Base-by-base conservation (phyloP, 2,888 invertebrate genomes). In the Heteromyza rotundicornis region DNA sequence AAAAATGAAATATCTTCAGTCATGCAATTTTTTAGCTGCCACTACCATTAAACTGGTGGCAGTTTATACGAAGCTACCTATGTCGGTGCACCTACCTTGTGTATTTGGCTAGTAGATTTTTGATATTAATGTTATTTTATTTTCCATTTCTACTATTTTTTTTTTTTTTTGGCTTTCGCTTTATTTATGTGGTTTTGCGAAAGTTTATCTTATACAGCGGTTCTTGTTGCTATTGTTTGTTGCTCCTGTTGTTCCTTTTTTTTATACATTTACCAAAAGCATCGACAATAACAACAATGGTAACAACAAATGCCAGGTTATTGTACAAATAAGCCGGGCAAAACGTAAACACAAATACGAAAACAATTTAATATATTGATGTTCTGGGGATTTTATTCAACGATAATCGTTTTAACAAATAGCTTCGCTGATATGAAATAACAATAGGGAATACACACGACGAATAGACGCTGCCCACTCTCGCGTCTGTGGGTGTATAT, bases 391-490 rank as follows among this genome's bases (percentile, higher is more conserved):
- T 8, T 55, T 74, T 69, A 70, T 73, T 62, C 71, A 66, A 65
- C 70, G 75, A 76, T 76, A 72, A 75, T 75, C 75, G 70, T 72
- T 76, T 72, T 71, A 73, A 73, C 75, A 76, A 75, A 76, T 76
- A 69, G 70, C 69, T 70, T 61, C 57, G 65, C 64, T 68, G 75
- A 75, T 75, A 75, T 73, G 70, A 65, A 64, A 57, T 54, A 59
- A 60, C 63, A 57, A 49, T 50, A 12, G 40, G 40, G 40, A 40
- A n/a, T 40, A 27, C 27, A 27, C n/a, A n/a, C n/a, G n/a, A n/a
- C n/a, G n/a, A n/a, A n/a, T n/a, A n/a, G n/a, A n/a, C n/a, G n/a
- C n/a, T n/a, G n/a, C n/a, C n/a, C n/a, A n/a, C n/a, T n/a, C n/a
- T n/a, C n/a, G n/a, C n/a, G n/a, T n/a, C n/a, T n/a, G n/a, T n/a